phyloP scores from a whole-genome alignment of 2,888 invertebrate species.

The Dryobota labecula region DNA sequence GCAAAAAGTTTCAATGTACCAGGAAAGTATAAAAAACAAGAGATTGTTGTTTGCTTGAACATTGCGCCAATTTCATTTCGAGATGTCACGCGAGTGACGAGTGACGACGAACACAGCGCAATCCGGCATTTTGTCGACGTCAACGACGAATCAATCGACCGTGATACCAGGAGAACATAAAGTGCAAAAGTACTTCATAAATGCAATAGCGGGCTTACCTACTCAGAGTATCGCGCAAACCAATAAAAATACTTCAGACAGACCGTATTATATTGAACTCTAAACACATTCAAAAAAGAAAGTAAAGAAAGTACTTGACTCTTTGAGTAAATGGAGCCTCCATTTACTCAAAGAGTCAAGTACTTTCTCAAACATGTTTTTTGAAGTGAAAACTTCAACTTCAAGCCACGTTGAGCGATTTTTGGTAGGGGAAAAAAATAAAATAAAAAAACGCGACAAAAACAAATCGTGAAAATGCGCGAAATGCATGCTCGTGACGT shows the following conservation, averaged over 20 bases:
- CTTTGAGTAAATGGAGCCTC: too few relatives aligned
- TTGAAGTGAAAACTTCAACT: too few relatives aligned
- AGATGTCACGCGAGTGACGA: background rate
- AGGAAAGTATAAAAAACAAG: conserved; percentile 31
- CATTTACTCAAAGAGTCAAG: background rate
- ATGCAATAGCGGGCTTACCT: background rate
- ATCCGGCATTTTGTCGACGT: conserved; percentile 62
- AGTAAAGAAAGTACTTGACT: too few relatives aligned
- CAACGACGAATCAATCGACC: conserved; percentile 54
- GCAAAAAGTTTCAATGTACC: conserved; percentile 63
- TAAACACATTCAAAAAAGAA: background rate
- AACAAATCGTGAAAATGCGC: too few relatives aligned
- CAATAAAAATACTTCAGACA: too few relatives aligned
- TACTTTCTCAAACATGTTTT: background rate
- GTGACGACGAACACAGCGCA: conserved; percentile 12
- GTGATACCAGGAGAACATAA: conserved; percentile 62
- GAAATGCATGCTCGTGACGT: too few relatives aligned
- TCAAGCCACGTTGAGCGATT: too few relatives aligned
- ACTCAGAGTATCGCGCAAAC: background rate
- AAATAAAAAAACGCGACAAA: too few relatives aligned
- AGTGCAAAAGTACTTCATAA: background rate
- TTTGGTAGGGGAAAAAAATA: too few relatives aligned
- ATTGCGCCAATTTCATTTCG: conserved; percentile 26
- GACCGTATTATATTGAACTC: too few relatives aligned
- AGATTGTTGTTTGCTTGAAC: conserved; percentile 14